Conservation (phyloP, 2,113 vertebrate genomes). For the Pseudolaguvia tuberculata region DNA sequence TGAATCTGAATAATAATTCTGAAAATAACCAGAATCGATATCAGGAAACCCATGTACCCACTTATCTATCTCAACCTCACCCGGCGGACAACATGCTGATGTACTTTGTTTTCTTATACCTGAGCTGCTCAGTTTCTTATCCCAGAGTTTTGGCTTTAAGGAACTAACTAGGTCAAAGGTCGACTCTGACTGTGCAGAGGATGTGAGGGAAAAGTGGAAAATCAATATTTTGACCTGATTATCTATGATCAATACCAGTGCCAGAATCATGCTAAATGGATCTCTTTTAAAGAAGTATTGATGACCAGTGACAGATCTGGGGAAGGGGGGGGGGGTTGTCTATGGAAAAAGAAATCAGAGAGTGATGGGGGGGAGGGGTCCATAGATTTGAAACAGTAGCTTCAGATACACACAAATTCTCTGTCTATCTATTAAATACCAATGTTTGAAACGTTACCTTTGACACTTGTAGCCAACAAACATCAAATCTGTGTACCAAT, state of each 20-base stretch:
- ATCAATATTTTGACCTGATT: conserved; percentile 12
- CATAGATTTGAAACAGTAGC: too few species aligned
- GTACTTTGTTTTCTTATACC: neutral
- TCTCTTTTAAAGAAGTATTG: neutral
- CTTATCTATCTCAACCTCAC: neutral
- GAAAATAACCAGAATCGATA: neutral
- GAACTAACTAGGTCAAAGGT: conserved; percentile 26
- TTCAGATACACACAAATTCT: too few species aligned
- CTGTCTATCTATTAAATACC: too few species aligned
- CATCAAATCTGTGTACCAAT: neutral
- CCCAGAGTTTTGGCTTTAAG: neutral
- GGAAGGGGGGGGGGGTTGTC: neutral
- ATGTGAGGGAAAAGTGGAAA: neutral
- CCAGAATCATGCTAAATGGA: conserved; percentile 20
- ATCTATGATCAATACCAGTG: conserved; percentile 17
- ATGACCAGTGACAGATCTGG: neutral
- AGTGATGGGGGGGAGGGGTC: neutral
- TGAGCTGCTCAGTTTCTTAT: neutral
- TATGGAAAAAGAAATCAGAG: too few species aligned
- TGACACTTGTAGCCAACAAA: neutral
- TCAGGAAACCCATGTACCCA: neutral
- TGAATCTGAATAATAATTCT: too few species aligned
- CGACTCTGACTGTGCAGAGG: neutral
- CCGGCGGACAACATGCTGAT: conserved; percentile 22
- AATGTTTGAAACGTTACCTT: neutral